phyloP scores from a whole-genome alignment of 2,888 invertebrate species.

The Sinhomidia bicolor region DNA sequence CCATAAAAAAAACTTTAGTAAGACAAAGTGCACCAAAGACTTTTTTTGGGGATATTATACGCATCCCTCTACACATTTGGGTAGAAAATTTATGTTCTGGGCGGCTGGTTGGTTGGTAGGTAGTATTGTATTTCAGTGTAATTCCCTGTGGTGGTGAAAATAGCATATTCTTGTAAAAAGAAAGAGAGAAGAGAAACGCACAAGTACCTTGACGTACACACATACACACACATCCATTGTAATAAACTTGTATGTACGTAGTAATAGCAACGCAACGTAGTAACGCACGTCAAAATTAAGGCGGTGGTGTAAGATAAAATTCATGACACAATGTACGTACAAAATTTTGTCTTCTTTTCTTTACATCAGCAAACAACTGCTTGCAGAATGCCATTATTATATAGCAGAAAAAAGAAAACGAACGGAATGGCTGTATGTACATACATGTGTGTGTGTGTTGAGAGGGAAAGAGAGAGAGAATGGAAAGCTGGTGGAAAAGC shows the following conservation, averaged over 20 bases:
- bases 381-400: not conserved
- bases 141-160: slow-evolving; percentile 43
- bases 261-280: too few relatives aligned
- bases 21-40: not conserved
- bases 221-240: slow-evolving; percentile 6
- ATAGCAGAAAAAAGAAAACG: not conserved
- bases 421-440: too few relatives aligned
- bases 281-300: slow-evolving; percentile 28
- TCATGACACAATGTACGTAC: slow-evolving; percentile 33
- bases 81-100: slow-evolving; percentile 17
- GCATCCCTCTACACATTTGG: slow-evolving; percentile 6
- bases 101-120: not conserved
- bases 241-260: not conserved
- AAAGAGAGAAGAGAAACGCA: not conserved
- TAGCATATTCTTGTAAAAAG: slow-evolving; percentile 35
- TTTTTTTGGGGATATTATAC: not conserved
- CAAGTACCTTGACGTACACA: too few relatives aligned
- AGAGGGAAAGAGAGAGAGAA: not conserved
- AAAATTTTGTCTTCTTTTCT: slow-evolving; percentile 20
- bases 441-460: too few relatives aligned
- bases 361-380: not conserved
- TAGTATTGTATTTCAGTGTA: slow-evolving; percentile 6
- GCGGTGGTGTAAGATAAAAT: slow-evolving; percentile 18
- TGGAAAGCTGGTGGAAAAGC: slow-evolving; percentile 24
- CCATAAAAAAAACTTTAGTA: too few relatives aligned